Conservation (phyloP, 2,797 vertebrate species). For the Harpagifer antarcticus region DNA sequence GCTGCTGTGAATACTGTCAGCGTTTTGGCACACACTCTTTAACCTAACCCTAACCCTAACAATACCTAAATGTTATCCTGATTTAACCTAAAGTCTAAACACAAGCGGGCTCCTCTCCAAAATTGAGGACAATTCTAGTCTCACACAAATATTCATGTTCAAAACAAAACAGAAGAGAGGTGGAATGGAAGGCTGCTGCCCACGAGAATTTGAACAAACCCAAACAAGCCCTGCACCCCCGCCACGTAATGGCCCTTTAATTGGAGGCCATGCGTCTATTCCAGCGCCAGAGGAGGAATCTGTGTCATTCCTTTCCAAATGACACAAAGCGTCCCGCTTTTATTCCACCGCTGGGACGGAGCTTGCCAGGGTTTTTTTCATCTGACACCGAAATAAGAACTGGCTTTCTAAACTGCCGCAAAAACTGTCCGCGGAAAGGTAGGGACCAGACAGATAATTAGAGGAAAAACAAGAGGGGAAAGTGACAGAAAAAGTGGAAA, state of each 20-base stretch:
- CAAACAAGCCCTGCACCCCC: slow-evolving; percentile 46
- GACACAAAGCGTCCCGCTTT: slow-evolving; percentile 53
- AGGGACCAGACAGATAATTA: slow-evolving; percentile 53
- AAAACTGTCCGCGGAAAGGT: slow-evolving; percentile 58
- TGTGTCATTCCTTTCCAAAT: slow-evolving; percentile 65
- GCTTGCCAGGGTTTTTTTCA: slow-evolving; percentile 52
- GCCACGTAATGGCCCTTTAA: slow-evolving; percentile 70
- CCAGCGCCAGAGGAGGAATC: slow-evolving; percentile 52
- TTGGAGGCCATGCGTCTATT: slow-evolving; percentile 64
- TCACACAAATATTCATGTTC: slow-evolving; percentile 24
- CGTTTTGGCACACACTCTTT: background rate
- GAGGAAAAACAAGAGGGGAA: slow-evolving; percentile 32
- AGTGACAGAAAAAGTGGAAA: slow-evolving; percentile 43
- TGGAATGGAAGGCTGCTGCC: slow-evolving; percentile 26
- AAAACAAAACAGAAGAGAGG: slow-evolving; percentile 11
- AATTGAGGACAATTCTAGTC: background rate
- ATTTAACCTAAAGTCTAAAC: slow-evolving; percentile 36
- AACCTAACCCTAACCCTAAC: too few species aligned
- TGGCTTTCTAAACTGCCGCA: slow-evolving; percentile 46
- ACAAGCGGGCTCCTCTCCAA: background rate
- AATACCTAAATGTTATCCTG: slow-evolving; percentile 2
- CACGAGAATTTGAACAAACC: slow-evolving; percentile 43
- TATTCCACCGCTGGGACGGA: slow-evolving; percentile 56
- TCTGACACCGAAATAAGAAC: slow-evolving; percentile 68
- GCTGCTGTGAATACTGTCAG: slow-evolving; percentile 15